Conservation (phyloP, 2,797 vertebrate species). For the Iguana delicatissima region DNA sequence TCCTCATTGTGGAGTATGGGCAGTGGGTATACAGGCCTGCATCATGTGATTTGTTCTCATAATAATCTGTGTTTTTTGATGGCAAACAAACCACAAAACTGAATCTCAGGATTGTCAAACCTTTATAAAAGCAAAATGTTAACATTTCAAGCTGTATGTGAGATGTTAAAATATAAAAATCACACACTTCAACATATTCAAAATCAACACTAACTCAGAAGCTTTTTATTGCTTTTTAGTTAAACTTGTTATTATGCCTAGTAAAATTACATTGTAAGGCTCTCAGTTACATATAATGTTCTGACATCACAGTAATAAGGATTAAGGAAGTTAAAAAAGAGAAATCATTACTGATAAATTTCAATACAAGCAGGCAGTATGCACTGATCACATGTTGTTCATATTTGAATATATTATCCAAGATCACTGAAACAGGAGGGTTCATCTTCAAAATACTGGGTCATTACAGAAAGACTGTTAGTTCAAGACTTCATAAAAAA, state of each 20-base stretch:
- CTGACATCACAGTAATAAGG: too few species aligned
- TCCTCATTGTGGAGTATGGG: not conserved
- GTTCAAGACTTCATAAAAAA: not conserved
- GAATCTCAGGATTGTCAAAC: not conserved
- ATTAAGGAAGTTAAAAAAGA: too few species aligned
- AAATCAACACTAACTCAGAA: too few species aligned
- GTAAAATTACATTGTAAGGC: too few species aligned
- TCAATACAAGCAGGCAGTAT: not conserved
- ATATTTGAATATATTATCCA: not conserved
- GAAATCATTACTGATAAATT: too few species aligned
- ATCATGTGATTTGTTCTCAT: not conserved
- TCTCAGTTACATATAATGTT: too few species aligned
- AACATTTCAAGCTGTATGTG: too few species aligned
- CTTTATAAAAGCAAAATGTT: not conserved
- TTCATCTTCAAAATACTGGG: not conserved
- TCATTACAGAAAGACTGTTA: not conserved
- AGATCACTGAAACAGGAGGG: not conserved
- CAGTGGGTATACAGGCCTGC: not conserved
- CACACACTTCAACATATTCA: not conserved
- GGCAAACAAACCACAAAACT: too few species aligned
- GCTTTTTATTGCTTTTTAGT: too few species aligned
- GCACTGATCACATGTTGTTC: not conserved
- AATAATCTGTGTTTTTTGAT: not conserved
- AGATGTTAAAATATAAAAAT: not conserved
- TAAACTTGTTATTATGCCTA: too few species aligned